Base-by-base conservation (phyloP, 2,113 vertebrate species). In the Chamaetylas fuelleborni region DNA sequence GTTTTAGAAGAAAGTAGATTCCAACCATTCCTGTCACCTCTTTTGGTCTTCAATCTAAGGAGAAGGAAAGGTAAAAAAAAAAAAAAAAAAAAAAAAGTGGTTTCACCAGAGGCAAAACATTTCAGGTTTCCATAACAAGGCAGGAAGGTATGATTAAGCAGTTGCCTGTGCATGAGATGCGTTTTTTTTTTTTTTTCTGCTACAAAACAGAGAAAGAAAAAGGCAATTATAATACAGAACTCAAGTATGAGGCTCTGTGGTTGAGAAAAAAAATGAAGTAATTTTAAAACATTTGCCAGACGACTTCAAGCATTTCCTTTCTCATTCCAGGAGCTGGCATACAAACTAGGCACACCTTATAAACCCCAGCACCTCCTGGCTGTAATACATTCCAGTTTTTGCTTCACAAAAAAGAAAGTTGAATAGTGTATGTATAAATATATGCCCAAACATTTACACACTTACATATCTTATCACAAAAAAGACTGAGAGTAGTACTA, bases 271-370 rank as follows among this genome's bases (percentile, higher is more conserved):
- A 89, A 56, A 58, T 87, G 81, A 92, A 88, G 47, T 77, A 1
- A 88, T 83, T 93, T 94, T 66, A 77, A 90, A 95, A 81, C n/a
- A 4, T 51, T 91, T 71, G 71, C 93, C 93, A 96, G 74, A 90
- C 78, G 19, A 88, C 85, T 90, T 88, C 45, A 96, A 82, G 85
- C 62, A 93, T 93, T 97, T 97, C 74, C 93, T 83, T 86, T 92
- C 80, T 74, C 5, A 2, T 92, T 94, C 58, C 85, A 93, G 74
- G 22, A 94, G 74, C 0, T 12, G 5, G 74, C 14, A 5, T 36
- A 66, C 33, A 73, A 80, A 57, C 50, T 36, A 87, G 67, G 85
- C 70, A 90, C 51, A 95, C 71, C 84, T 88, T 92, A 57, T 58
- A 94, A 94, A 94, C 78, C 36, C 58, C 19, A 28, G 36, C 57